These are phyloP conservation scores for Pogonomyrmex californicus DNA, from an alignment of 1,140 invertebrate genomes.

Conservation along the genomic window DNA sequence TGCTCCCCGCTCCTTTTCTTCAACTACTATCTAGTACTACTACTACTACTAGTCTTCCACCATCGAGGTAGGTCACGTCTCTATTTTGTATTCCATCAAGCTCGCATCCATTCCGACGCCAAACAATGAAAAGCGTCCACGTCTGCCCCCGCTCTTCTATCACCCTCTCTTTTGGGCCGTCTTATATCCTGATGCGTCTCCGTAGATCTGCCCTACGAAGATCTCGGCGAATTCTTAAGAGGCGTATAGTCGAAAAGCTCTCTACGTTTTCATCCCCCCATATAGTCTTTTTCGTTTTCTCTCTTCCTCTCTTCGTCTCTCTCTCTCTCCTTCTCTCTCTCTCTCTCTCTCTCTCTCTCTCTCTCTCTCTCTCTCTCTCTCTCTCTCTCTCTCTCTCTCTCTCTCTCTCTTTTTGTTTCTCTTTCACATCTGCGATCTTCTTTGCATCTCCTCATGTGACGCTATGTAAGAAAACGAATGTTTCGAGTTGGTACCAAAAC, in stretches of 20 bases:
- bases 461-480: constrained; percentile 57
- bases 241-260: constrained; percentile 67
- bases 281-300: background rate
- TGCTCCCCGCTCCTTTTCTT: background rate
- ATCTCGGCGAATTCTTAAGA: constrained; percentile 53
- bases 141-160: constrained; percentile 8
- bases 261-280: constrained; percentile 2
- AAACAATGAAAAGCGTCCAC: constrained; percentile 69
- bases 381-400: background rate
- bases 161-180: constrained; percentile 37
- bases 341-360: background rate
- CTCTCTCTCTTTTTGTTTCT: background rate
- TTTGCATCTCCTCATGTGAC: background rate
- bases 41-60: background rate
- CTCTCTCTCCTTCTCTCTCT: background rate
- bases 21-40: constrained; percentile 46
- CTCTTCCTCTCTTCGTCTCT: background rate
- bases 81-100: constrained; percentile 78
- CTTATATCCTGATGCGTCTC: constrained; percentile 53
- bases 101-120: constrained; percentile 67
- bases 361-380: background rate
- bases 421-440: background rate
- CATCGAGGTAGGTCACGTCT: constrained; percentile 71
- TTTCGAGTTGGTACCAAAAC: constrained; percentile 40
- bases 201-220: constrained; percentile 36